Evolutionary conservation across 2,797 vertebrate species (phyloP).

Genomic region (Coilia nasus): DNA sequence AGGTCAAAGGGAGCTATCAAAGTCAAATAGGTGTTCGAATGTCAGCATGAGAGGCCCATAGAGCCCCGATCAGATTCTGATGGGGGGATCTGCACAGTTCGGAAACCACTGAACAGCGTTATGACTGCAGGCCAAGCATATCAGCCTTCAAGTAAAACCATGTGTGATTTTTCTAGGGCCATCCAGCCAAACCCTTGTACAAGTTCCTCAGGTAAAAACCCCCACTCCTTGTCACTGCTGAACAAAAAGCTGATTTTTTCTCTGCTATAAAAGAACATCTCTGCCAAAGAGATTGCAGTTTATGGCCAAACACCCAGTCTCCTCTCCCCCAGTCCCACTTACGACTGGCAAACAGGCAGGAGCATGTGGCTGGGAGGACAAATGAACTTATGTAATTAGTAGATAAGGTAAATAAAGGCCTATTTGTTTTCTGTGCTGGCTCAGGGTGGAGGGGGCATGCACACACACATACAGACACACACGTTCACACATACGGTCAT

Average conservation of each 20-base stretch:
- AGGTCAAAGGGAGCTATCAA: constrained; percentile 36
- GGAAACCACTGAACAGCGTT: background rate
- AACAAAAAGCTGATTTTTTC: background rate
- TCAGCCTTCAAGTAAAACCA: background rate
- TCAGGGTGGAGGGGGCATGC: background rate
- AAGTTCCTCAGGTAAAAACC: background rate
- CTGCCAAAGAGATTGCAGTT: background rate
- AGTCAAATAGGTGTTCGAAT: constrained; percentile 29
- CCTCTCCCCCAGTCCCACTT: background rate
- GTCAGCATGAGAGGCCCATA: background rate
- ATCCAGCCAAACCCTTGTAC: background rate
- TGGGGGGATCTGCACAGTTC: background rate
- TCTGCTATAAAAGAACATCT: background rate
- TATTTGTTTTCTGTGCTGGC: constrained; percentile 24
- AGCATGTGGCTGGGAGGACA: constrained; percentile 39
- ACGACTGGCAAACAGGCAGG: constrained; percentile 35
- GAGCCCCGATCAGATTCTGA: background rate
- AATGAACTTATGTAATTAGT: constrained; percentile 40
- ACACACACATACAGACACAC: background rate
- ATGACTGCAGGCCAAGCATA: background rate
- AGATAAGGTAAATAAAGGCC: constrained; percentile 22
- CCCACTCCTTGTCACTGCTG: no score
- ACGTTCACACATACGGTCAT: background rate
- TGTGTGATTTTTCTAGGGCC: background rate
- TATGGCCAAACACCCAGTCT: background rate